A percentile compares a stretch with the other conserved stretches of the same genome.
Conservation (phyloP, 2,888 invertebrate species). For the Ctenicera cuprea region DNA sequence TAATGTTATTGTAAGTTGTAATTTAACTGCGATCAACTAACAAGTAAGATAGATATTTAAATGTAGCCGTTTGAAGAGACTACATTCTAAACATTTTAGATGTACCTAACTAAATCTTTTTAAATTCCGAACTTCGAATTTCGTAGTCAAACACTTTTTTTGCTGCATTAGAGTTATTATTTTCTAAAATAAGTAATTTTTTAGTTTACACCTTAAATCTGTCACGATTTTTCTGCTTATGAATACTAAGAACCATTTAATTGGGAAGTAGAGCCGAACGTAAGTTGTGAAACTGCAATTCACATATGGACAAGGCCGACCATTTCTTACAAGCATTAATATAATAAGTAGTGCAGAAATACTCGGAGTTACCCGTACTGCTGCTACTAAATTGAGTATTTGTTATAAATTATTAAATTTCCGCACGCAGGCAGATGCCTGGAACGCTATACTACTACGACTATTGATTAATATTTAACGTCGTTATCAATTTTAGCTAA, state of each 20-base stretch:
- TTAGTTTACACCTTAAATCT: slow-evolving; percentile 40
- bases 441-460: too few species aligned
- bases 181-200: slow-evolving; percentile 1
- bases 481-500: too few species aligned
- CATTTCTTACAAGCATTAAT: slow-evolving; percentile 55
- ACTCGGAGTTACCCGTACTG: slow-evolving; percentile 54
- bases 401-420: slow-evolving; percentile 14
- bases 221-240: slow-evolving; percentile 37
- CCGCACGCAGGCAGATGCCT: too few species aligned
- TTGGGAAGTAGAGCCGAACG: slow-evolving; percentile 64
- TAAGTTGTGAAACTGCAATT: slow-evolving; percentile 59
- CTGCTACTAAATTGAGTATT: slow-evolving; percentile 45
- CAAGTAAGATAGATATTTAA: too few species aligned
- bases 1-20: too few species aligned
- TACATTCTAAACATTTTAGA: too few species aligned
- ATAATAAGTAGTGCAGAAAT: slow-evolving; percentile 66
- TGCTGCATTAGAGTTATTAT: neutral
- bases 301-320: slow-evolving; percentile 60
- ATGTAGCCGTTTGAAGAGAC: too few species aligned
- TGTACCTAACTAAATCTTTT: too few species aligned
- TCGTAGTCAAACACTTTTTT: neutral
- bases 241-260: slow-evolving; percentile 46
- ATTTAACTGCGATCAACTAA: too few species aligned
- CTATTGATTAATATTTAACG: too few species aligned
- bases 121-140: too few species aligned